These are phyloP conservation scores for Hypomecis punctinalis DNA, from an alignment of 2,888 invertebrate species.

Conservation along the genomic window DNA sequence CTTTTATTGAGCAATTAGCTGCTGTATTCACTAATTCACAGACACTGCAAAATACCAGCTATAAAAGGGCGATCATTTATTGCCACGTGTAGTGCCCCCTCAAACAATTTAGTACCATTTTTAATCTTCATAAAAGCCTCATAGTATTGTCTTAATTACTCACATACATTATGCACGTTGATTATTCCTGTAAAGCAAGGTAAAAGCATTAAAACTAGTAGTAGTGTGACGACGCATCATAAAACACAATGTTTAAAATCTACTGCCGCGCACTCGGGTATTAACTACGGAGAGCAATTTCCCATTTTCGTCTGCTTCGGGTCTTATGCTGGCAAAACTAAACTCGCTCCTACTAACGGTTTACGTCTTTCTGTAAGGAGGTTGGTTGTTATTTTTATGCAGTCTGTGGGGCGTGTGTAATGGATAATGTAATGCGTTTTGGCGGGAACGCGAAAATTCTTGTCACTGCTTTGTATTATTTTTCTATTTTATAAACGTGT, in stretches of 20 bases:
- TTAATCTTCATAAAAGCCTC: slow-evolving; percentile 9
- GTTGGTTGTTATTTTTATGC: background rate
- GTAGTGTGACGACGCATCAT: slow-evolving; percentile 47
- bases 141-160: slow-evolving; percentile 6
- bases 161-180: slow-evolving; percentile 4
- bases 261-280: slow-evolving; percentile 54
- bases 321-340: slow-evolving; percentile 58
- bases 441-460: background rate
- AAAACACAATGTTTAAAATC: slow-evolving; percentile 70
- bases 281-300: slow-evolving; percentile 69
- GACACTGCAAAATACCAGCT: background rate
- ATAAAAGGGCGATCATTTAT: background rate
- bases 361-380: slow-evolving; percentile 12
- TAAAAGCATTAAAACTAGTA: slow-evolving; percentile 44
- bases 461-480: background rate
- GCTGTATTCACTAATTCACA: background rate
- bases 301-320: slow-evolving; percentile 66
- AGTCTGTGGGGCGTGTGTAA: background rate
- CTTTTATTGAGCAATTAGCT: too few relatives aligned
- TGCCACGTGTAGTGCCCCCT: background rate
- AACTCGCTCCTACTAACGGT: slow-evolving; percentile 49
- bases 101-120: slow-evolving; percentile 3
- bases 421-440: too few relatives aligned
- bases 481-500: too few relatives aligned
- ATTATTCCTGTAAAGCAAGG: slow-evolving; percentile 11